Evolutionary conservation across 1,140 invertebrate genomes (phyloP).

Genomic region (Asobara japonica): DNA sequence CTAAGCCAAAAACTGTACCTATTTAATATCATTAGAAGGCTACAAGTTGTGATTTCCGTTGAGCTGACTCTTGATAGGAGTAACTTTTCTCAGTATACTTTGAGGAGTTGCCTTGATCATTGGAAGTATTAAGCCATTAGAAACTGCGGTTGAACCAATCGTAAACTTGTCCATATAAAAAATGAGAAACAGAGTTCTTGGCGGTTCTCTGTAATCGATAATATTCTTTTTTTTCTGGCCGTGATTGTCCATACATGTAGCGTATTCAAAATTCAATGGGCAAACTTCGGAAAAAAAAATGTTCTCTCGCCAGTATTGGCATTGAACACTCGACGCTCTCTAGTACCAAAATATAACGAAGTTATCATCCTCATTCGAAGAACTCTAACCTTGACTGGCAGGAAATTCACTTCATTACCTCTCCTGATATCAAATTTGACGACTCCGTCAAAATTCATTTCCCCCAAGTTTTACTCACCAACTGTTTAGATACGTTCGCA

Average conservation of each 20-base stretch:
- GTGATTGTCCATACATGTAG: no score
- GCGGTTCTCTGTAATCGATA: no score
- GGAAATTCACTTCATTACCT: not conserved
- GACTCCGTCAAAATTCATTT: not conserved
- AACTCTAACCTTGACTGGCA: not conserved
- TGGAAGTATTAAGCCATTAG: no score
- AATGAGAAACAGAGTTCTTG: no score
- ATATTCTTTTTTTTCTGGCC: no score
- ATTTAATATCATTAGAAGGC: not conserved
- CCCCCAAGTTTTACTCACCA: not conserved
- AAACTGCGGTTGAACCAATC: no score
- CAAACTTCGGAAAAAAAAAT: no score
- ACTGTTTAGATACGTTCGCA: not conserved
- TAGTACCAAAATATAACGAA: not conserved
- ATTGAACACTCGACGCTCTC: no score
- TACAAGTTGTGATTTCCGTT: not conserved
- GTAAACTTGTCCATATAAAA: no score
- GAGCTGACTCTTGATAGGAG: not conserved
- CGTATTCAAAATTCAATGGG: no score
- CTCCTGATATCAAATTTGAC: not conserved
- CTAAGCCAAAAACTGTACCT: conserved; percentile 42
- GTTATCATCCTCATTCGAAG: not conserved
- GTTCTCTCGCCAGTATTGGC: no score
- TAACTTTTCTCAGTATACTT: not conserved
- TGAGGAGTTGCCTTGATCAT: not conserved